Conservation (phyloP, 2,113 vertebrate genomes). For the Tyto alba region DNA sequence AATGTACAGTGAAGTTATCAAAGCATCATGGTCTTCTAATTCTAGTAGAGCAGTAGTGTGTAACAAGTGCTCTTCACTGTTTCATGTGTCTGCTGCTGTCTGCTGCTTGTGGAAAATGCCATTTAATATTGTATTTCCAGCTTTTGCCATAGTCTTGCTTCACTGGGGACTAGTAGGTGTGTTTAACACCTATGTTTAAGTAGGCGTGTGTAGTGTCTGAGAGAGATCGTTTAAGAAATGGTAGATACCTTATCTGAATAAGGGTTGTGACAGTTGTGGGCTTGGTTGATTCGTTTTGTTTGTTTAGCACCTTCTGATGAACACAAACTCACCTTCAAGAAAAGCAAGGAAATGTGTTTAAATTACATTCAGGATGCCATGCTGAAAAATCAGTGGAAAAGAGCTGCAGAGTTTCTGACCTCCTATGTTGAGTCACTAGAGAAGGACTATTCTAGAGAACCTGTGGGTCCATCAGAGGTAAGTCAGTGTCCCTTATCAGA, state of each 20-base stretch:
- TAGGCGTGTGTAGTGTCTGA: neutral
- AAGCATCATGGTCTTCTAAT: neutral
- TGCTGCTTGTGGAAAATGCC: neutral
- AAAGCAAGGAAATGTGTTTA: slow-evolving; percentile 74
- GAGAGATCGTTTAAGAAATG: neutral
- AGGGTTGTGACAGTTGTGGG: neutral
- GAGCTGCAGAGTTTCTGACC: slow-evolving; percentile 79
- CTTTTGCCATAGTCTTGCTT: neutral
- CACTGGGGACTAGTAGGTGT: neutral
- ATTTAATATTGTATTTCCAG: neutral
- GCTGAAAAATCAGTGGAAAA: slow-evolving; percentile 84
- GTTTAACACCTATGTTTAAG: neutral
- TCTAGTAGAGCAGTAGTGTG: neutral
- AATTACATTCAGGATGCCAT: slow-evolving; percentile 79
- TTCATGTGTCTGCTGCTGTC: neutral
- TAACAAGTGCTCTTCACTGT: neutral
- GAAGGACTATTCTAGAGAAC: slow-evolving; percentile 12
- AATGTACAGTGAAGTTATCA: neutral
- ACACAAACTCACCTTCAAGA: slow-evolving; percentile 70
- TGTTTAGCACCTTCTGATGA: slow-evolving; percentile 25
- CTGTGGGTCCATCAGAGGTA: slow-evolving; percentile 72
- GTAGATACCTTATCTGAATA: neutral
- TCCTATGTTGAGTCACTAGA: slow-evolving; percentile 81
- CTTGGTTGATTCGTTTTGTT: neutral
- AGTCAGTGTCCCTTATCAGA: neutral